Percentiles rank a stretch among this genome's conserved stretches.
Evolutionary conservation across 23 tunicate genomes (phyloP).

Genomic region (Ciona savignyi): DNA sequence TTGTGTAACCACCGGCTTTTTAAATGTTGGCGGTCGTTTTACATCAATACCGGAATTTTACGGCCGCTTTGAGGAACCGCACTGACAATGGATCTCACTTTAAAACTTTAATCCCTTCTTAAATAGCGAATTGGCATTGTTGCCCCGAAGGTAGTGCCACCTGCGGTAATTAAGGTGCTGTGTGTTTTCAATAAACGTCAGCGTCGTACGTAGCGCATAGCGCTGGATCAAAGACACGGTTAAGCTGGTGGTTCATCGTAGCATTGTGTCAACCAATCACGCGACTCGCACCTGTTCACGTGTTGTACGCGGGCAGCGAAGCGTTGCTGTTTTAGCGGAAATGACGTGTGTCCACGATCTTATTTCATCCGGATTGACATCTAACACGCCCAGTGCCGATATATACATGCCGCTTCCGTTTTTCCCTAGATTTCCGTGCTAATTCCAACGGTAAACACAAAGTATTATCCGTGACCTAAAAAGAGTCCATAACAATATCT

Average conservation of each 20-base stretch:
- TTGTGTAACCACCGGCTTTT: too few species aligned
- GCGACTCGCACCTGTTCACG: background rate
- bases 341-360: background rate
- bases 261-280: background rate
- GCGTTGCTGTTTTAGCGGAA: background rate
- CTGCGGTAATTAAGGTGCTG: too few species aligned
- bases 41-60: too few species aligned
- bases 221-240: background rate
- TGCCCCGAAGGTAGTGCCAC: too few species aligned
- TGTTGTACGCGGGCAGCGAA: background rate
- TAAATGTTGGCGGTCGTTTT: too few species aligned
- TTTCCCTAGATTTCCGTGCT: too few species aligned
- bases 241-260: background rate
- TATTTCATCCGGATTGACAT: too few species aligned
- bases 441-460: too few species aligned
- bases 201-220: background rate
- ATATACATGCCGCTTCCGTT: too few species aligned
- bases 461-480: too few species aligned
- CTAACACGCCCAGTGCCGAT: background rate
- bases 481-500: too few species aligned
- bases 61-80: background rate
- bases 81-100: background rate
- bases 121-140: background rate
- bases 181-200: background rate
- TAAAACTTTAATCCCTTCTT: background rate